Conservation (phyloP, 2,888 invertebrate species). For the Rhaphigaster nebulosa region DNA sequence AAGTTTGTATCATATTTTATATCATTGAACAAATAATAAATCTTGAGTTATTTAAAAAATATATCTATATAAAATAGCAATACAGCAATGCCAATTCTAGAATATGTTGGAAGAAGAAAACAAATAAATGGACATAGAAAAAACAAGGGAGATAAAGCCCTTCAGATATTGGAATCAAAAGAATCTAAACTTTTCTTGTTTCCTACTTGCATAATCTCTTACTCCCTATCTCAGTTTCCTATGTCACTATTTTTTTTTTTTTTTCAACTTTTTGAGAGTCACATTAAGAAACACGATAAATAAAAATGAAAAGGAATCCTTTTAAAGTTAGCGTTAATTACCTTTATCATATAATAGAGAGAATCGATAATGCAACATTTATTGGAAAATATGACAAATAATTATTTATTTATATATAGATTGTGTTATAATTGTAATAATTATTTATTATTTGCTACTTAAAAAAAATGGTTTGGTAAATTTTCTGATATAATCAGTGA, state of each 20-base stretch:
- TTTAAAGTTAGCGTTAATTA: background rate
- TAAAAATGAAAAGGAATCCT: background rate
- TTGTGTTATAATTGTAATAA: background rate
- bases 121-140: constrained; percentile 19
- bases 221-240: constrained; percentile 1
- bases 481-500: too few species aligned
- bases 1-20: too few species aligned
- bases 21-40: too few species aligned
- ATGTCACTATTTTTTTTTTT: background rate
- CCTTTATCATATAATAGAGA: too few species aligned
- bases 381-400: background rate
- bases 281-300: background rate
- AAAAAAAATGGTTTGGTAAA: too few species aligned
- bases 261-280: background rate
- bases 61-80: background rate
- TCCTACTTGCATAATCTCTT: constrained; percentile 20
- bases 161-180: constrained; percentile 38
- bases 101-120: constrained; percentile 10
- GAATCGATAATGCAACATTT: too few species aligned
- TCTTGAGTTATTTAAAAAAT: too few species aligned
- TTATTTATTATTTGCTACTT: too few species aligned
- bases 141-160: constrained; percentile 12
- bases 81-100: background rate
- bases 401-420: background rate
- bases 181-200: constrained; percentile 27